Base-by-base conservation (phyloP, 2,797 vertebrate species). In the Hippoglossus hippoglossus region DNA sequence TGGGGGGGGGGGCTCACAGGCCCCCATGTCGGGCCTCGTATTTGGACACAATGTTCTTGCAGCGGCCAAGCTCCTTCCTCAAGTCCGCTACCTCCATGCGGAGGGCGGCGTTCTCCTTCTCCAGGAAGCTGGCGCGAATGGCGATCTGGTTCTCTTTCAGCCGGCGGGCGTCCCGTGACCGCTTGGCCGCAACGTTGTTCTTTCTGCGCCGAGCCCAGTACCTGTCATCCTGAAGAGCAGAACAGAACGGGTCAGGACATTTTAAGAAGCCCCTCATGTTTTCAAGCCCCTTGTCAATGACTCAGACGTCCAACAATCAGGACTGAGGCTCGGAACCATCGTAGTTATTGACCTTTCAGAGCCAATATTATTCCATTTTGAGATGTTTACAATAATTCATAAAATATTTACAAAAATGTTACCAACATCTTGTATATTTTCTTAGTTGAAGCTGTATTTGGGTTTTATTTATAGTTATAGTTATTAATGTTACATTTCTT, bases 141-240 rank as follows among this genome's bases (percentile, higher is more conserved):
- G 98, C 97, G 62, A 99, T 99, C 95, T 99, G 98, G 92, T 99
- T 99, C 93, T 99, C 98, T 92, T 99, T 99, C 79, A 99, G 96
- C 69, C 98, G 91, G 39, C 98, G 95, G 0, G 98, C 98, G 0
- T 99, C 98, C 22, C 98, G 94, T 0, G 98, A 99, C 0, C 98
- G 93, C 89, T 99, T 99, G 18, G 98, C 98, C 0, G 98, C 98
- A 90, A 98, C 94, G 88, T 99, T 99, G 96, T 99, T 99, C 97
- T 99, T 99, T 93, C 96, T 96, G 87, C 98, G 97, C 75, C 98
- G 91, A 0, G 96, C 96, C 98, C 98, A 99, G 95, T 99, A 99
- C 83, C 91, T 96, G 88, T 99, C 97, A 41, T 99, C 98, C 98
- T 99, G 95, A 65, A 55, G 77, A 13, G 83, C 3, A 24, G 13